These are phyloP conservation scores for Aelia acuminata DNA, from an alignment of 2,888 invertebrate genomes.

Conservation along the genomic window DNA sequence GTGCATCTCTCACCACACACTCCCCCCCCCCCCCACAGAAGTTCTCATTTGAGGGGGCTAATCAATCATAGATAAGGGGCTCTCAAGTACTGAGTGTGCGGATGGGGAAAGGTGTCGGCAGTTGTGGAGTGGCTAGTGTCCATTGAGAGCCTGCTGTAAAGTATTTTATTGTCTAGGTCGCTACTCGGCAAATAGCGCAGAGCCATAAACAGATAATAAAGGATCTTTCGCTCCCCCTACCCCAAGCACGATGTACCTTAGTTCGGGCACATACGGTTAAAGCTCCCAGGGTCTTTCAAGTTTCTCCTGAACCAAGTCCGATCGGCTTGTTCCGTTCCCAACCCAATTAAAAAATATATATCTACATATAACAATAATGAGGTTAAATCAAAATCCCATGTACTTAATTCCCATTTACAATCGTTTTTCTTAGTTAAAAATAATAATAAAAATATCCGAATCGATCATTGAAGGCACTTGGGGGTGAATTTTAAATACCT, in stretches of 20 bases:
- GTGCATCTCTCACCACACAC: too few relatives aligned
- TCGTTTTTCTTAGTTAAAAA: too few relatives aligned
- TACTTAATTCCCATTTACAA: too few relatives aligned
- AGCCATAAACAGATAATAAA: conserved; percentile 28
- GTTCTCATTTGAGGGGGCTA: neutral
- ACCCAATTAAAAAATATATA: too few relatives aligned
- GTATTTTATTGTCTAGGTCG: conserved; percentile 32
- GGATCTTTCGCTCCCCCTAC: neutral
- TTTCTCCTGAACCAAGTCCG: neutral
- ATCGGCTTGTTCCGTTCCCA: neutral
- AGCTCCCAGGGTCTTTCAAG: neutral
- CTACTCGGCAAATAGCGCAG: conserved; percentile 28
- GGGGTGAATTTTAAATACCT: too few relatives aligned
- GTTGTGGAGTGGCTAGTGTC: neutral
- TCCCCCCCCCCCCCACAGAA: too few relatives aligned
- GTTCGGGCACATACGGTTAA: neutral
- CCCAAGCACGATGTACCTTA: neutral
- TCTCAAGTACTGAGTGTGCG: neutral
- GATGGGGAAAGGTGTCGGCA: neutral
- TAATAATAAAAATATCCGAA: too few relatives aligned
- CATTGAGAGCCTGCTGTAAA: neutral
- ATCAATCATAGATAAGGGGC: neutral
- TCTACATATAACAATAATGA: too few relatives aligned
- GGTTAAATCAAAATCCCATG: too few relatives aligned
- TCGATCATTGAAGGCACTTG: too few relatives aligned